Evolutionary conservation across 2,113 vertebrate genomes (phyloP), one percentile per base, ranked within the genome.

Genomic region (Malurus cyaneus): DNA sequence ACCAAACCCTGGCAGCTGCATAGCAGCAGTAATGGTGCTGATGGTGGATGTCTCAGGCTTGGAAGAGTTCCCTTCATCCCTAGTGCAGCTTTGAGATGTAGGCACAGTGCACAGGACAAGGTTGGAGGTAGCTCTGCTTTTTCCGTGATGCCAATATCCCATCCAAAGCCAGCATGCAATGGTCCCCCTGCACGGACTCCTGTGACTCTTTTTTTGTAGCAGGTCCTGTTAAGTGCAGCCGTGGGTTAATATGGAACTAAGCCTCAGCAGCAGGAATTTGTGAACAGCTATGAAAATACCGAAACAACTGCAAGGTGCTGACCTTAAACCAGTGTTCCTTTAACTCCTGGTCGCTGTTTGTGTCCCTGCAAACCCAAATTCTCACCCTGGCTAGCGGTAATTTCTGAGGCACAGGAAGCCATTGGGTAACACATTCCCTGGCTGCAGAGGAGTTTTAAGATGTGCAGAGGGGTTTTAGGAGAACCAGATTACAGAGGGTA

Each of bases 241-340:
- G 0, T 53, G 57, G 77, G 93, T 97, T 96, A 96, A 95, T 96
- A 79, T 65, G 65, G 88, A 96, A 96, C 94, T 67, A 67, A 88
- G 76, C 42, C 41, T 86, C 90, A 76, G 60, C 88, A 61, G 49
- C 71, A 90, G 76, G 89, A 93, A 93, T 94, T 56, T 90, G 88
- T 81, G 80, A 96, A 94, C 89, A 90, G 82, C 92, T 79, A 60
- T 54, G 92, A 90, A 96, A 95, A 90, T 50, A 24, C 88, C 0
- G 3, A 93, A 97, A 97, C 89, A 96, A 89, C 69, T 64, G 66
- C 89, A 80, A 88, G 82, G 91, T 96, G 89, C 85, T 97, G 97
- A 97, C 97, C 95, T 97, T 92, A 95, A 95, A 93, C 86, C 81
- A 80, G 94, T 97, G 97, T 97, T 97, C 89, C 80, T 97, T 96